Base-by-base conservation (phyloP, 2,888 invertebrate species). In the Agrilus mali region DNA sequence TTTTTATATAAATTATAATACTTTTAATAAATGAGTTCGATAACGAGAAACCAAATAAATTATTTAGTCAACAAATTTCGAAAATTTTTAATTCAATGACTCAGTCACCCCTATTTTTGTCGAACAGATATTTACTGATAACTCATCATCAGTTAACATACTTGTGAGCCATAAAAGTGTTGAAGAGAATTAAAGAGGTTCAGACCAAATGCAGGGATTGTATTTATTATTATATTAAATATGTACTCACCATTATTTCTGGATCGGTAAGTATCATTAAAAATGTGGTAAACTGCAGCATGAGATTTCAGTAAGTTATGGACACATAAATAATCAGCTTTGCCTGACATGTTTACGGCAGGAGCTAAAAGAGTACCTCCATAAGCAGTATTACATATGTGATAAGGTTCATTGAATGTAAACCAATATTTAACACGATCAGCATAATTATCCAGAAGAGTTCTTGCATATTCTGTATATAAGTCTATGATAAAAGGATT, bases 281-380 rank as follows among this genome's bases (percentile, higher is more conserved):
- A 70, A 33, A 69, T 57, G 40, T 60, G 60, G 44, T 66, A 69
- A 6, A 58, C 64, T 32, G 46, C 54, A 0, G 69, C 69, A 54
- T 77, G 76, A 1, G 75, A 67, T 46, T 47, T 47, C 7, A 63
- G 54, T 49, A 60, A 36, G 38, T 55, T 57, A 38, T 80, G 78
- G 0, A 66, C 71, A 38, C 77, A 78, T 48, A 72, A 50, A 55
- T 82, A 82, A 45, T 73, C 71, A 7, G 69, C 71, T 20, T 71
- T 57, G 0, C 75, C 76, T 17, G 68, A 68, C 33, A 67, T 55
- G 2, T 55, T 52, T 3, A 49, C 55, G 0, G 69, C 72, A 0
- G 74, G 74, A 0, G 74, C 74, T n/a, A n/a, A 32, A 69, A 66
- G 3, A 22, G n/a, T 56, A 38, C 60, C 47, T 5, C 54, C 57